A percentile compares a stretch with the other conserved stretches of the same genome.
phyloP scores from a whole-genome alignment of 2,888 invertebrate species.

The Pantelozetes paolii region DNA sequence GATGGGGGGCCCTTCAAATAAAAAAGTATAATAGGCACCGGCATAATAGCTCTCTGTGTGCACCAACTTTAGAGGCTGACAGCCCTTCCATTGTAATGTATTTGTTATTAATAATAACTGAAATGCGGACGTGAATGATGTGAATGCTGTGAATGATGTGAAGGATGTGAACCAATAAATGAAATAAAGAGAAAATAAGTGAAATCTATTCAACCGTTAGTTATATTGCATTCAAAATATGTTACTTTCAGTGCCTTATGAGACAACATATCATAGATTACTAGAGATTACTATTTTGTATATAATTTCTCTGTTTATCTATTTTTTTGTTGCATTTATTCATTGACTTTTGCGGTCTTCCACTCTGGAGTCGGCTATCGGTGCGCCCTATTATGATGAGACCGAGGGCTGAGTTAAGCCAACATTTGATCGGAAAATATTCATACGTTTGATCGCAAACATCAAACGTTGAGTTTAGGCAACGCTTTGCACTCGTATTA shows the following conservation, averaged over 20 bases:
- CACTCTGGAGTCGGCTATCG: slow-evolving; percentile 1
- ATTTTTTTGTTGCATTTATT: background rate
- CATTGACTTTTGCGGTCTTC: slow-evolving; percentile 7
- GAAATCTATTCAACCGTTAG: slow-evolving; percentile 31
- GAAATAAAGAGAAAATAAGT: slow-evolving; percentile 3
- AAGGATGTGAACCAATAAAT: slow-evolving; percentile 32
- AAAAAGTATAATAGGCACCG: slow-evolving; percentile 27
- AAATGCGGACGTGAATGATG: slow-evolving; percentile 24
- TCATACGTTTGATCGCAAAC: background rate
- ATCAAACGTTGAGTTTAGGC: background rate
- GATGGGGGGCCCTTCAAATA: slow-evolving; percentile 31
- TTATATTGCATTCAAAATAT: slow-evolving; percentile 8
- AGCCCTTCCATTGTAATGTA: slow-evolving; percentile 26
- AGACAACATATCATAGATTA: background rate
- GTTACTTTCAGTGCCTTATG: background rate
- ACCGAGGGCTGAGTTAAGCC: background rate
- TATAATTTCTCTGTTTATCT: background rate
- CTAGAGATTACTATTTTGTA: background rate
- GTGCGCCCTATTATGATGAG: background rate
- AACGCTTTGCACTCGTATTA: slow-evolving; percentile 6
- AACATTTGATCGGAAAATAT: slow-evolving; percentile 1
- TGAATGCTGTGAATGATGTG: too few relatives aligned
- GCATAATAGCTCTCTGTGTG: slow-evolving; percentile 18
- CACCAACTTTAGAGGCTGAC: slow-evolving; percentile 19
- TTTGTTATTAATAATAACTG: slow-evolving; percentile 32